Conservation (phyloP, 2,888 invertebrate genomes). For the Timema podura region DNA sequence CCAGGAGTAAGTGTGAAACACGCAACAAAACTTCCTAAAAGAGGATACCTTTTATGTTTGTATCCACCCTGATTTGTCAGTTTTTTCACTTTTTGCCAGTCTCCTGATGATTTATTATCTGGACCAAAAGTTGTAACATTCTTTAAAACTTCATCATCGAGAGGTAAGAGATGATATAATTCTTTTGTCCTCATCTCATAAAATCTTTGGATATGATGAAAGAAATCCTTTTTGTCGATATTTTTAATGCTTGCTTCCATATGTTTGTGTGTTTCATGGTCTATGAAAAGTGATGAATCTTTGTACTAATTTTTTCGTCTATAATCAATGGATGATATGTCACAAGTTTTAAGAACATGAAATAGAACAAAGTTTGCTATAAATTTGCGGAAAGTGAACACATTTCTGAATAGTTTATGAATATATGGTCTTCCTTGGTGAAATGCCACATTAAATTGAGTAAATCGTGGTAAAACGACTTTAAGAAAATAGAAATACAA, state of each 20-base stretch:
- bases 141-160: slow-evolving; percentile 9
- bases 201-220: neutral
- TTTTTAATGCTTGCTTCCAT: neutral
- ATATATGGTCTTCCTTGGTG: neutral
- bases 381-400: slow-evolving; percentile 14
- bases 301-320: neutral
- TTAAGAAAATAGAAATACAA: neutral
- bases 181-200: slow-evolving; percentile 3
- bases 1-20: too few species aligned
- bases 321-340: neutral
- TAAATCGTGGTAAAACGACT: neutral
- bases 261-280: neutral
- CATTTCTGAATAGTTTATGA: slow-evolving; percentile 15
- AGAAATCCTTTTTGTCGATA: neutral
- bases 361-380: slow-evolving; percentile 13
- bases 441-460: slow-evolving; percentile 8
- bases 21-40: too few species aligned
- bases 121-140: neutral
- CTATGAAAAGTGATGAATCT: slow-evolving; percentile 10
- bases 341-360: slow-evolving; percentile 2
- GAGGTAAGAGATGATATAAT: slow-evolving; percentile 7
- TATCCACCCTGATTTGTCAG: neutral
- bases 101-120: neutral
- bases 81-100: slow-evolving; percentile 8
- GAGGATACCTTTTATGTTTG: too few species aligned